Percentiles rank a stretch among this genome's conserved stretches.
Evolutionary conservation across 2,888 invertebrate genomes (phyloP).

Genomic region (Dysmachus trigonus): DNA sequence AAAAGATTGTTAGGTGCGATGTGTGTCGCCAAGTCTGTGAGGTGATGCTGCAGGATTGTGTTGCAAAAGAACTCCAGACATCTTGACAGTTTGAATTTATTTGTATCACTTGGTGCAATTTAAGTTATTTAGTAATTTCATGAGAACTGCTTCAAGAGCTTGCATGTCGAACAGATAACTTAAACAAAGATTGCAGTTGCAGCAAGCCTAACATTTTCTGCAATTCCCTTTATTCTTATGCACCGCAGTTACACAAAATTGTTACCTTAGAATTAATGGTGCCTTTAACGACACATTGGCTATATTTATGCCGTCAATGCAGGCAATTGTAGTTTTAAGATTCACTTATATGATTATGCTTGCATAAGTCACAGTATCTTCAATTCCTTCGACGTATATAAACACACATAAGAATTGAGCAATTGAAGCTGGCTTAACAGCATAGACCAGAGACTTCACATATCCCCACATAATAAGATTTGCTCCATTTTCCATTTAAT

Average conservation of each 20-base stretch:
- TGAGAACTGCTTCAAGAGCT: neutral
- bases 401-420: no score
- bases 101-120: conserved; percentile 13
- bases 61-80: neutral
- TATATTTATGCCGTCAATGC: neutral
- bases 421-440: no score
- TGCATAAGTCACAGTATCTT: neutral
- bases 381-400: no score
- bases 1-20: neutral
- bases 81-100: neutral
- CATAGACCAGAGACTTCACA: no score
- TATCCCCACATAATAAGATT: no score
- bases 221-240: neutral
- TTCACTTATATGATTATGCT: neutral
- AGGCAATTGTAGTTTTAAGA: neutral
- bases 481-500: no score
- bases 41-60: neutral
- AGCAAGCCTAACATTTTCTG: neutral
- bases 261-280: neutral
- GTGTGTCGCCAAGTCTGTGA: neutral
- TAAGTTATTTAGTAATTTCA: conserved; percentile 15
- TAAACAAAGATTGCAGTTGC: neutral
- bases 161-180: neutral
- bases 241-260: neutral
- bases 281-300: neutral